phyloP scores from a whole-genome alignment of 2,888 invertebrate species.

The Lasioglossum figueresi region DNA sequence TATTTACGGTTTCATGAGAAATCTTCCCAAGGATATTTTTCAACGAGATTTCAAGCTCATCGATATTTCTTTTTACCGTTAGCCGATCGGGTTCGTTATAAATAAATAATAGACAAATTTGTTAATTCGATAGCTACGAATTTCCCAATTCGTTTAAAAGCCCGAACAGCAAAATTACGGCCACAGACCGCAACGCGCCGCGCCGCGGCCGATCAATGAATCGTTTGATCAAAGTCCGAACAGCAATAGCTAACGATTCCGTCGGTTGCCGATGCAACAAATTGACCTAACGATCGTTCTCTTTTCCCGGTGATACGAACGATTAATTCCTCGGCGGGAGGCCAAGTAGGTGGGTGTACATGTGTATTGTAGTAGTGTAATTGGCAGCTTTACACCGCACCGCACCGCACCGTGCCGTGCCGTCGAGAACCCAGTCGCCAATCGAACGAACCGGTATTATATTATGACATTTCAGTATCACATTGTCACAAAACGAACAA shows the following conservation, averaged over 20 bases:
- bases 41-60: too few species aligned
- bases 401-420: neutral
- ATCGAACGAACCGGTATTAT: conserved; percentile 31
- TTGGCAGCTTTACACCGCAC: neutral
- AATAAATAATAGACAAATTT: neutral
- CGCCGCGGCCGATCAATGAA: neutral
- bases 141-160: neutral
- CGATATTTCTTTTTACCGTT: too few species aligned
- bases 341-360: neutral
- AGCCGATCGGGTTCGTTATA: neutral
- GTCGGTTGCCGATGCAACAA: neutral
- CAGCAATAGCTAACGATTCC: neutral
- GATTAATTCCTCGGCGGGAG: neutral
- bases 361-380: neutral
- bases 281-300: neutral
- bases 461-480: conserved; percentile 37
- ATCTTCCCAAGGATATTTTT: too few species aligned
- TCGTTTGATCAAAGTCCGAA: neutral
- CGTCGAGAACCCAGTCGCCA: conserved; percentile 8
- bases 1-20: too few species aligned
- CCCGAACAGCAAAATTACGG: neutral
- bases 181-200: neutral
- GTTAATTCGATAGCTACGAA: neutral
- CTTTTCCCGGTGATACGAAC: neutral
- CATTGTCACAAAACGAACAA: conserved; percentile 38